Evolutionary conservation across 2,113 vertebrate genomes (phyloP), one percentile per base, ranked within the genome.

Genomic region (Morone chrysops): DNA sequence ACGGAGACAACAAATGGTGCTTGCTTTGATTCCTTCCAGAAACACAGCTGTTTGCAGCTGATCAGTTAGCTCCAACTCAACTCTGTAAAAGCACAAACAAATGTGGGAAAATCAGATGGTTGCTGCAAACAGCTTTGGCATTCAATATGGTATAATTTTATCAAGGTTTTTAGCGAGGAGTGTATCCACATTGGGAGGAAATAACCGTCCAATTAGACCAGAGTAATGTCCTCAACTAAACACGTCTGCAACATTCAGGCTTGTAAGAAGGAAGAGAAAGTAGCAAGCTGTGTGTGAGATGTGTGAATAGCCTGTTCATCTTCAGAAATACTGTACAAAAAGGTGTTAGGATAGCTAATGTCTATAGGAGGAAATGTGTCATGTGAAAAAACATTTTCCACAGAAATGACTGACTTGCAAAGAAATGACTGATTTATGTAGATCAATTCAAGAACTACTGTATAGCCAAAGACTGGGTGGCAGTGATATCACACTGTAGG

Each of bases 61-160:
- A 59, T 22, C 5, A 11, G 9, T 56, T 12, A 56, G 9, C 6
- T 22, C 56, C 5, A 22, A 59, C 22, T 25, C 22, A 31, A 31
- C 20, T 63, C 18, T 14, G 22, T 25, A 59, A 31, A 59, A 59
- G 13, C 25, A 14, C n/a, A 31, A 59, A 31, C 13, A 54, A 73
- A 73, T 59, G 62, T 8, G 50, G 40, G 48, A 68, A 77, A 73
- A 72, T 6, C 14, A 56, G 47, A 48, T 81, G 70, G 66, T 80
- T 50, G 43, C 8, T 22, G 41, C 18, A 63, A 57, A 71, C 36
- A 31, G 31, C 31, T 31, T 31, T 31, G 31, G 31, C 31, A 31
- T 31, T 31, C 31, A 31, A 31, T 31, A 31, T 31, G 31, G 31
- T 31, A 31, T 31, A 31, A 31, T 31, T 31, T 31, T 31, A 31